phyloP scores from a whole-genome alignment of 2,888 invertebrate species.

The Escarpia spicata region DNA sequence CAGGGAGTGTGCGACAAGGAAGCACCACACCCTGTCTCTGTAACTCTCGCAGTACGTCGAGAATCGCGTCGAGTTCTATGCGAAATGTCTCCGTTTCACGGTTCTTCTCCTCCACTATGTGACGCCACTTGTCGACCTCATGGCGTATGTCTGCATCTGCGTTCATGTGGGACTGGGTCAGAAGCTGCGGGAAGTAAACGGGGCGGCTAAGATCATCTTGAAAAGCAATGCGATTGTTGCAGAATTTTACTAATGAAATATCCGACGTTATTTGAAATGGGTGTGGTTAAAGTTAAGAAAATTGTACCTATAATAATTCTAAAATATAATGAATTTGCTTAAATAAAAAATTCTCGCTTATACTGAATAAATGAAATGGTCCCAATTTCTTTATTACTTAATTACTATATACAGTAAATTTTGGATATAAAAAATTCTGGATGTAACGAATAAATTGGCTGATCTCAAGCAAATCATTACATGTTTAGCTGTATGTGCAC shows the following conservation, averaged over 20 bases:
- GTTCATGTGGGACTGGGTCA: constrained; percentile 46
- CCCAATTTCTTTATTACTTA: background rate
- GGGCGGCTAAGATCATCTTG: background rate
- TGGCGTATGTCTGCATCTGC: constrained; percentile 51
- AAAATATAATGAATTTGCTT: background rate
- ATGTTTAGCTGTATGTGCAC: too few species aligned
- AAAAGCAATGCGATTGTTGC: background rate
- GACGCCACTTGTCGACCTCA: constrained; percentile 58
- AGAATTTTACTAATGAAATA: constrained; percentile 26
- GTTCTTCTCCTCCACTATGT: constrained; percentile 59
- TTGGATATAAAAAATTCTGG: too few species aligned
- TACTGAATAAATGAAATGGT: background rate
- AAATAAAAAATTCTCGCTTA: background rate
- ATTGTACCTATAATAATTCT: background rate
- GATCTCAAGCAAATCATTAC: too few species aligned
- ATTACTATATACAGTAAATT: too few species aligned
- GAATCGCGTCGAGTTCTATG: constrained; percentile 61
- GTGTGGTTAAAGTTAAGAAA: background rate
- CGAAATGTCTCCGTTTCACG: constrained; percentile 61
- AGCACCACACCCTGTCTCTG: constrained; percentile 62
- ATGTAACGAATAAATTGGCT: too few species aligned
- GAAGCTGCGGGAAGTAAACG: constrained; percentile 24
- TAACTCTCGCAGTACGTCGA: constrained; percentile 58
- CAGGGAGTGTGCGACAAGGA: constrained; percentile 41
- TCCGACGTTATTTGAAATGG: background rate